These are phyloP conservation scores for Myanophis thanlyinensis DNA, from an alignment of 2,113 vertebrate genomes.

Conservation along the genomic window DNA sequence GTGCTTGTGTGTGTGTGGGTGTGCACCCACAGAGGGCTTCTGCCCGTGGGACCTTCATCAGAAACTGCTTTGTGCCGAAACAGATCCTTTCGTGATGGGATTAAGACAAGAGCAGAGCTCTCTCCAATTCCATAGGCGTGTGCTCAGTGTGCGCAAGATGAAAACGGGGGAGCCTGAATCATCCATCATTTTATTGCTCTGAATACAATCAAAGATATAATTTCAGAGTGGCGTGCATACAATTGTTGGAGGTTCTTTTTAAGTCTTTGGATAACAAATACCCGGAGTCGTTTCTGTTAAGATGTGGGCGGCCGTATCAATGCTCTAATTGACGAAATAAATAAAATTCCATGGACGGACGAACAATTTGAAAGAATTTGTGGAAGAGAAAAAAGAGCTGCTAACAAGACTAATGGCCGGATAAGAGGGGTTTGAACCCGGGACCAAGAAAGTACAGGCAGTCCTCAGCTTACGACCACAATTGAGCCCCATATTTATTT, in stretches of 20 bases:
- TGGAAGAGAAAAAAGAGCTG: neutral
- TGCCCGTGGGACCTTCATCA: neutral
- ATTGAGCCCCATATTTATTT: no score
- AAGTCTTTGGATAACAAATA: neutral
- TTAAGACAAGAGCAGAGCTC: neutral
- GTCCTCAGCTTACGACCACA: no score
- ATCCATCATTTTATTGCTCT: neutral
- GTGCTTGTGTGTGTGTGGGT: no score
- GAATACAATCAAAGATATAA: neutral
- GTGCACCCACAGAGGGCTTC: neutral
- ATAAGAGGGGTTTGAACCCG: neutral
- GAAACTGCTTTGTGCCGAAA: neutral
- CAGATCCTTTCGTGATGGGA: neutral
- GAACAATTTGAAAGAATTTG: neutral
- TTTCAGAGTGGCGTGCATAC: neutral
- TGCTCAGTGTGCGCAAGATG: no score
- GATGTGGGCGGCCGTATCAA: neutral
- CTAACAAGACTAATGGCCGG: neutral
- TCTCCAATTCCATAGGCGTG: fast-evolving
- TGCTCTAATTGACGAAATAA: neutral
- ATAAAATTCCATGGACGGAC: neutral
- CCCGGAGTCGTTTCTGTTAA: neutral
- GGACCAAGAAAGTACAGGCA: neutral
- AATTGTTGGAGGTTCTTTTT: neutral
- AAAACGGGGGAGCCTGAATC: neutral